Conservation (phyloP, 2,113 vertebrate genomes). For the Colaptes auratus region DNA sequence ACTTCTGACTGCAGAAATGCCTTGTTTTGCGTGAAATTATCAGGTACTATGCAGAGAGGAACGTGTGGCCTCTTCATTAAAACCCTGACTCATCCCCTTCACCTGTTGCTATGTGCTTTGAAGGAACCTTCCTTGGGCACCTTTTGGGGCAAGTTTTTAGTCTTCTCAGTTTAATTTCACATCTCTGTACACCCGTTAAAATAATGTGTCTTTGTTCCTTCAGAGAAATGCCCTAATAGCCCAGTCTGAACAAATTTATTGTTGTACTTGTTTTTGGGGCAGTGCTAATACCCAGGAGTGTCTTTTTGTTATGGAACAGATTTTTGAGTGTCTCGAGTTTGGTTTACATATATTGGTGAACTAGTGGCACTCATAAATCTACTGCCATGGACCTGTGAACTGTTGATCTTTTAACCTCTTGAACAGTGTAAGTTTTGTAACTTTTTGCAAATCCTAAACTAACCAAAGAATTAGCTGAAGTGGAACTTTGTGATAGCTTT, state of each 20-base stretch:
- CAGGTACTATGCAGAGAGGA: accelerated
- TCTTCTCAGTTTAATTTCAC: neutral
- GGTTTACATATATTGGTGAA: neutral
- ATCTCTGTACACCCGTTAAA: neutral
- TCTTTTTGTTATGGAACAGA: neutral
- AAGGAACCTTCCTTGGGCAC: neutral
- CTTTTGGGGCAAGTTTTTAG: neutral
- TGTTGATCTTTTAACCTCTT: neutral
- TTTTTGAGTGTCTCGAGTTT: neutral
- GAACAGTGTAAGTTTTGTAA: neutral
- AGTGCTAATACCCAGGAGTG: neutral
- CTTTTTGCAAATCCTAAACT: neutral
- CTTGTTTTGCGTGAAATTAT: neutral
- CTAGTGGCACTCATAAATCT: neutral
- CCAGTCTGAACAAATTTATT: neutral
- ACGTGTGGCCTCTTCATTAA: neutral
- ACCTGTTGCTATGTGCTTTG: neutral
- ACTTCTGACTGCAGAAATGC: neutral
- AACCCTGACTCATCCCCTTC: neutral
- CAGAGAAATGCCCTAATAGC: neutral
- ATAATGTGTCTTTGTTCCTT: neutral
- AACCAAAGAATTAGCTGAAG: neutral
- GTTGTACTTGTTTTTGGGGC: neutral
- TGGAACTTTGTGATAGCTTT: neutral
- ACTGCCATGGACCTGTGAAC: neutral